Evolutionary conservation across 2,113 vertebrate species (phyloP).

Genomic region (Mugil cephalus): DNA sequence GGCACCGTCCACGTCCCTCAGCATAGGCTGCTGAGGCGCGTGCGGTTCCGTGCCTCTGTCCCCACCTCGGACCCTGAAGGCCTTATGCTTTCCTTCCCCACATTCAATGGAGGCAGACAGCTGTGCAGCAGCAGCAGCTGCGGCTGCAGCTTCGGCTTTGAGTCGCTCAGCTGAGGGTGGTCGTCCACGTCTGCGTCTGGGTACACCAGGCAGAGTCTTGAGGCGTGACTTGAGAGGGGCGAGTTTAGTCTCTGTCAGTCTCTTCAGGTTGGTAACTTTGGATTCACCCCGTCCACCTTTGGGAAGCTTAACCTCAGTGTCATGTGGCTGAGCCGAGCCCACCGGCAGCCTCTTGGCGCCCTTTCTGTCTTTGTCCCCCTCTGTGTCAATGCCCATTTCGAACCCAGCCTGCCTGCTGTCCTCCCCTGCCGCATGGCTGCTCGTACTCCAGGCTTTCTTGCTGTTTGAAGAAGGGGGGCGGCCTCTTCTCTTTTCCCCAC

Average conservation of each 20-base stretch:
- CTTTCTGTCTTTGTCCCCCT: slow-evolving; percentile 90
- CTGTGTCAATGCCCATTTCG: slow-evolving; percentile 75
- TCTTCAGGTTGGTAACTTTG: slow-evolving; percentile 90
- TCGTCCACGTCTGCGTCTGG: slow-evolving; percentile 89
- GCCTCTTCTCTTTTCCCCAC: slow-evolving; percentile 93
- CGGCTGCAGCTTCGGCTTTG: slow-evolving; percentile 86
- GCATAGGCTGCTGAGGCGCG: slow-evolving; percentile 63
- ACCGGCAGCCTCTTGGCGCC: slow-evolving; percentile 85
- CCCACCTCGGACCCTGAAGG: slow-evolving; percentile 86
- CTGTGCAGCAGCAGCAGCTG: slow-evolving; percentile 81
- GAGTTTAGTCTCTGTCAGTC: slow-evolving; percentile 91
- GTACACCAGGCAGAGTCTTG: slow-evolving; percentile 90
- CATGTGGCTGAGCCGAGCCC: slow-evolving; percentile 71
- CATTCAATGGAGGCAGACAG: slow-evolving; percentile 74
- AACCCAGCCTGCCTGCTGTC: slow-evolving; percentile 74
- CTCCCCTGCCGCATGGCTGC: slow-evolving; percentile 83
- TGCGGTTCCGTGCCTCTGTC: slow-evolving; percentile 83
- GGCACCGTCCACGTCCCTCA: slow-evolving; percentile 57
- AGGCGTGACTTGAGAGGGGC: slow-evolving; percentile 94
- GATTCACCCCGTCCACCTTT: slow-evolving; percentile 77
- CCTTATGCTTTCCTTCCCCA: slow-evolving; percentile 88
- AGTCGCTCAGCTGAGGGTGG: slow-evolving; percentile 93
- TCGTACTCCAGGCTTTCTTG: slow-evolving; percentile 83
- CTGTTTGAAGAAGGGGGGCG: slow-evolving; percentile 91
- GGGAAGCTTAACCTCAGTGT: slow-evolving; percentile 69